phyloP scores from a whole-genome alignment of 1,140 invertebrate species.

The Drosophila subpulchrella region DNA sequence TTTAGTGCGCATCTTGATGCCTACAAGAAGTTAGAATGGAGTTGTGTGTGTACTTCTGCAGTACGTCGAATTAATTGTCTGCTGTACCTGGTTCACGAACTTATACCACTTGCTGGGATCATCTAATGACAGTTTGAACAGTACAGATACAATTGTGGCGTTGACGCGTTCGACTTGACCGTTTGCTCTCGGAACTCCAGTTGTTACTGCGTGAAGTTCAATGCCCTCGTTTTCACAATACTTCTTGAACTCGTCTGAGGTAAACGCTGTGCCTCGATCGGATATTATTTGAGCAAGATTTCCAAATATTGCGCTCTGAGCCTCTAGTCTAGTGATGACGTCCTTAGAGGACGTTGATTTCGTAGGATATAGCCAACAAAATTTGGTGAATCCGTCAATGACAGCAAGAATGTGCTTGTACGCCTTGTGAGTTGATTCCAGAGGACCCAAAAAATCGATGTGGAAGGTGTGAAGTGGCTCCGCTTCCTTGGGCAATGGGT shows the following conservation, averaged over 20 bases:
- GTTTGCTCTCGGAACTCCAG: constrained; percentile 1
- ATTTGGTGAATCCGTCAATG: constrained; percentile 5
- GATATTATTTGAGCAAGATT: too few relatives aligned
- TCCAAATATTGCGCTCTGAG: too few relatives aligned
- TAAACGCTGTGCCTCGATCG: neutral
- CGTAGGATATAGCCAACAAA: too few relatives aligned
- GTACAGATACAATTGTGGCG: too few relatives aligned
- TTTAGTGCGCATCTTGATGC: too few relatives aligned
- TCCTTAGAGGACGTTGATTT: too few relatives aligned
- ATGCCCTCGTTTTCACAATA: neutral
- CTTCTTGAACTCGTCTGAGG: neutral
- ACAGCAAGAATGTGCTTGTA: constrained; percentile 13
- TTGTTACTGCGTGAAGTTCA: neutral
- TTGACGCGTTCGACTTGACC: constrained; percentile 4
- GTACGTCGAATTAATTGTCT: too few relatives aligned
- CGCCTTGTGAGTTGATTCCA: neutral
- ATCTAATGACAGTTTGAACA: constrained; percentile 8
- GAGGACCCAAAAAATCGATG: too few relatives aligned
- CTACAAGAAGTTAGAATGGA: too few relatives aligned
- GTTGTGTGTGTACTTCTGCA: too few relatives aligned
- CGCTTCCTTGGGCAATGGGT: neutral
- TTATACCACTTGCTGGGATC: constrained; percentile 10
- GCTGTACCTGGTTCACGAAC: constrained; percentile 5
- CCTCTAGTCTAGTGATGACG: too few relatives aligned
- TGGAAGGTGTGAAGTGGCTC: constrained; percentile 1